These are phyloP conservation scores for Linyphia triangularis DNA, from an alignment of 2,888 invertebrate genomes.

Conservation along the genomic window DNA sequence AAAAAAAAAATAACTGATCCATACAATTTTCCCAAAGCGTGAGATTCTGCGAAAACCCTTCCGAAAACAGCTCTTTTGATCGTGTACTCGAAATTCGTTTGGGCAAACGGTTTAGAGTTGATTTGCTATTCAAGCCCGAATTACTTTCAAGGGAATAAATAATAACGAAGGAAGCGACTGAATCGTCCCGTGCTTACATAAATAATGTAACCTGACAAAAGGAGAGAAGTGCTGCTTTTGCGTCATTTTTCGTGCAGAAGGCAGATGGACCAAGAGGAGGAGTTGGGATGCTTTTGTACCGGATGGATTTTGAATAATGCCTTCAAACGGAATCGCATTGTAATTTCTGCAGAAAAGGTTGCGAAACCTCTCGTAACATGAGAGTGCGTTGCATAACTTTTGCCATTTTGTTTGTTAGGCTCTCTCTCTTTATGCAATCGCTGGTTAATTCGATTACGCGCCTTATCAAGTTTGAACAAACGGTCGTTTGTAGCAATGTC, in stretches of 20 bases:
- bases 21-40: neutral
- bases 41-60: neutral
- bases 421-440: neutral
- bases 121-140: neutral
- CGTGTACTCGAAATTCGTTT: conserved; percentile 17
- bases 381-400: neutral
- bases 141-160: conserved; percentile 1
- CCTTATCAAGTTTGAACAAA: neutral
- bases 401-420: neutral
- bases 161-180: neutral
- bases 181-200: neutral
- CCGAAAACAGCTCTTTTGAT: conserved; percentile 7
- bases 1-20: neutral
- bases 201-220: conserved; percentile 19
- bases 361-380: neutral
- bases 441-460: neutral
- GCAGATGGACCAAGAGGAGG: no score
- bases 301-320: neutral
- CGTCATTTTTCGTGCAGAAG: neutral
- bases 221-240: conserved; percentile 1
- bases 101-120: neutral
- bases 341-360: neutral
- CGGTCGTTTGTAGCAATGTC: neutral
- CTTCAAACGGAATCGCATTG: no score
- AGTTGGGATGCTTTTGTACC: neutral